These are phyloP conservation scores for Lottia gigantea DNA, from an alignment of 2,888 invertebrate genomes.

Conservation along the genomic window DNA sequence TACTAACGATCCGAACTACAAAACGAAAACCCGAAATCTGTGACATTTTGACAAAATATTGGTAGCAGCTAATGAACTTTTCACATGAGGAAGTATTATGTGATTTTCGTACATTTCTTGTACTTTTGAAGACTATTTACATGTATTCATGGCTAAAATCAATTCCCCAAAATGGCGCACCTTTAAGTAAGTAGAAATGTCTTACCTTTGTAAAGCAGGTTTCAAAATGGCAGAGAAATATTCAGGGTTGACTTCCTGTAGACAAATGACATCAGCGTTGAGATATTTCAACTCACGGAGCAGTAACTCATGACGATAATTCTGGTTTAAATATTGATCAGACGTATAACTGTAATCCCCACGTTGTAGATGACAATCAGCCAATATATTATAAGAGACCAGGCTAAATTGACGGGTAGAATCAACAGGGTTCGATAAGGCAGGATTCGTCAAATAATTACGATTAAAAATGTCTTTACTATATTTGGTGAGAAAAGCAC, in stretches of 20 bases:
- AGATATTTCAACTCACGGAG: slow-evolving; percentile 59
- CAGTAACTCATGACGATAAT: slow-evolving; percentile 53
- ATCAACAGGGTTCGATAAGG: slow-evolving; percentile 35
- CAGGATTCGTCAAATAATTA: slow-evolving; percentile 46
- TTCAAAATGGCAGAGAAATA: slow-evolving; percentile 47
- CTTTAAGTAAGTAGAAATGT: too few species aligned
- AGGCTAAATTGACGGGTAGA: slow-evolving; percentile 54
- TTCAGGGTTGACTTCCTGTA: slow-evolving; percentile 63
- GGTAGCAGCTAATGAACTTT: too few species aligned
- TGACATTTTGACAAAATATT: too few species aligned
- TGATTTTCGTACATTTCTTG: too few species aligned
- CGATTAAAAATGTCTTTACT: slow-evolving; percentile 34
- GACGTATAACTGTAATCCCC: slow-evolving; percentile 51
- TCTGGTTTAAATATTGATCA: slow-evolving; percentile 45
- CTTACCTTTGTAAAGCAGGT: slow-evolving; percentile 53
- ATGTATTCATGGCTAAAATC: too few species aligned
- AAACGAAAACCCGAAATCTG: too few species aligned
- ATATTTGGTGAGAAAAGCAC: neutral
- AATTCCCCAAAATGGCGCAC: too few species aligned
- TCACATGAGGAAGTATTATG: too few species aligned
- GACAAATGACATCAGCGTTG: slow-evolving; percentile 64
- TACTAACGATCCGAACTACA: too few species aligned
- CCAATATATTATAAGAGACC: slow-evolving; percentile 65
- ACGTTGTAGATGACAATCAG: slow-evolving; percentile 60
- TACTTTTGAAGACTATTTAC: too few species aligned